Evolutionary conservation across 2,113 vertebrate genomes (phyloP).

Genomic region (Notothenia coriiceps): DNA sequence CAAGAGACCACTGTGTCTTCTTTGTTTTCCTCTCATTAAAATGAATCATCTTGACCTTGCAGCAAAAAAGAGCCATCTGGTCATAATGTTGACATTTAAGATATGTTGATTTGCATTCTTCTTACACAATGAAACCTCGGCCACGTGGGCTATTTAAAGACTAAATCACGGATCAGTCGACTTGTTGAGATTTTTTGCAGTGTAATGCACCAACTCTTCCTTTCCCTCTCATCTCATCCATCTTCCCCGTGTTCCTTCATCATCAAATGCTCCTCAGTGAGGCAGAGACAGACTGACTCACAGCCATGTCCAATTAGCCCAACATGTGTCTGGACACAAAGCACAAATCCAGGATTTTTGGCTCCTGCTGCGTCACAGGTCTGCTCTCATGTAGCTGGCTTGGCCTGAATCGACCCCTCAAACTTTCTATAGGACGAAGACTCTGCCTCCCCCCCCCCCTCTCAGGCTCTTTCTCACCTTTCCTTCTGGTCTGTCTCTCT

Average conservation of each 20-base stretch:
- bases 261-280: constrained; percentile 35
- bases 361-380: constrained; percentile 54
- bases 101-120: not conserved
- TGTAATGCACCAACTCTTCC: constrained; percentile 43
- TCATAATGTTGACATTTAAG: not conserved
- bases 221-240: not conserved
- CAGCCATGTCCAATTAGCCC: constrained; percentile 61
- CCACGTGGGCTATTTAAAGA: not conserved
- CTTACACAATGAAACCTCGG: not conserved
- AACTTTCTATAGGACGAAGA: not conserved
- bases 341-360: constrained; percentile 50
- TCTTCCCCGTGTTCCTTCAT: constrained; percentile 21
- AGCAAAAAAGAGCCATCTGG: too few species aligned
- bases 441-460: not conserved
- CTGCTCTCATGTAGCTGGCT: constrained; percentile 37
- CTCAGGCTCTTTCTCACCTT: constrained; percentile 14
- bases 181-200: constrained; percentile 22
- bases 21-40: too few species aligned
- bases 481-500: not conserved
- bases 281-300: constrained; percentile 43
- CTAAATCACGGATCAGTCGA: not conserved
- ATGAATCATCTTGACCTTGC: too few species aligned
- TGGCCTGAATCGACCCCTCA: constrained; percentile 45
- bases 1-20: too few species aligned
- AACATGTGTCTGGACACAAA: constrained; percentile 57